Base-by-base conservation (phyloP, 1,140 invertebrate species). In the Neodiprion lecontei region DNA sequence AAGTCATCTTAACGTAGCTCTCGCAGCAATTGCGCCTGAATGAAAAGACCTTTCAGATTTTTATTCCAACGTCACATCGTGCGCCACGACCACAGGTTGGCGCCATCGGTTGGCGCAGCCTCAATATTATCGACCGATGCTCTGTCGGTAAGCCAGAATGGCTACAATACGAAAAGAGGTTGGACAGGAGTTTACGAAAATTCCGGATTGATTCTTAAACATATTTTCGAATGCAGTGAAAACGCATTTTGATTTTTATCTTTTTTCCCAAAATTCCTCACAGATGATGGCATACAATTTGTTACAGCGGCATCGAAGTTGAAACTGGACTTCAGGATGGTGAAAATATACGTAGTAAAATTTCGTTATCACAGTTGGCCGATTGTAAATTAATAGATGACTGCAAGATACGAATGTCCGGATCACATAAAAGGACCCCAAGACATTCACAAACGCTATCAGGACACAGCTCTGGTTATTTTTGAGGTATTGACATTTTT, bases 381-480 rank as follows among this genome's bases (percentile, higher is more conserved):
- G n/a, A 17, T 17, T 17, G 53, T 61, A 0, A 61, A 61, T 14
- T 61, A 61, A 77, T 87, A 81, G 81, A 88, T 87, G 85, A 83
- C 85, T 76, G 78, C 77, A 72, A 76, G 74, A 9, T 82, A 88
- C 82, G 79, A 80, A 79, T 74, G 84, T 72, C 81, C 83, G 7
- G 82, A 85, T 12, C 77, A 78, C 66, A 75, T 74, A 48, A 69
- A 85, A 71, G 84, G 81, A 1, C 72, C 72, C 47, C 83, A 85
- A 69, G 84, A 86, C 47, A 86, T 86, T 67, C 81, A 74, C 12
- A 78, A 75, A 12, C 82, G 88, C 77, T 89, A 88, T 74, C 79
- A 85, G 69, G 88, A 89, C 70, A 83, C 82, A 8, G 76, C 88
- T 1, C 77, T 87, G 17, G 47, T 86, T 3, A 85, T 89, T 71